A percentile compares a stretch with the other conserved stretches of the same genome.
These are phyloP conservation scores for Chaetodon auriga DNA, from an alignment of 2,113 vertebrate genomes.

Conservation along the genomic window DNA sequence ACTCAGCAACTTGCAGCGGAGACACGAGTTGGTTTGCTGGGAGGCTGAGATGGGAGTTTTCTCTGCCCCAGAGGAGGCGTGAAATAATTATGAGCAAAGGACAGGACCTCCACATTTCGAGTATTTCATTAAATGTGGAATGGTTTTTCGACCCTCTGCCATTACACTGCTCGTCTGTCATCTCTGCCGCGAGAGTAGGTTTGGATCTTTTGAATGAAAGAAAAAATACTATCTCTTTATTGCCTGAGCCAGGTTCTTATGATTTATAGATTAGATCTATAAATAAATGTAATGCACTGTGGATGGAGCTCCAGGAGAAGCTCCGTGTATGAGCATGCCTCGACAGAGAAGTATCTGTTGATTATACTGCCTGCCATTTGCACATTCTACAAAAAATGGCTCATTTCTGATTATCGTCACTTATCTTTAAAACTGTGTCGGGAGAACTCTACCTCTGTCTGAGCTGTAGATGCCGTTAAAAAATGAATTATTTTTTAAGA, in stretches of 20 bases:
- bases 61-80: conserved; percentile 64
- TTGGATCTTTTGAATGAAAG: conserved; percentile 38
- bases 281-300: neutral
- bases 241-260: conserved; percentile 12
- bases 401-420: neutral
- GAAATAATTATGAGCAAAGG: conserved; percentile 77
- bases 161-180: conserved; percentile 21
- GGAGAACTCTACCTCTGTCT: neutral
- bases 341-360: neutral
- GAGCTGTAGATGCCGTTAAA: neutral
- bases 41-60: conserved; percentile 66
- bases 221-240: conserved; percentile 28
- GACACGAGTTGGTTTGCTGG: conserved; percentile 57
- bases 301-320: conserved; percentile 1
- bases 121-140: conserved; percentile 72
- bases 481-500: neutral
- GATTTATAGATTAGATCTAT: conserved; percentile 39
- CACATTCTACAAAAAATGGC: neutral
- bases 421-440: neutral
- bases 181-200: conserved; percentile 17
- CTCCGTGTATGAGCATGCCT: neutral
- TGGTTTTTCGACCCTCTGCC: conserved; percentile 22
- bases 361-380: neutral
- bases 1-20: conserved; percentile 56
- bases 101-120: conserved; percentile 60